Conservation (phyloP, 37 sponge, comb jelly and placozoan genomes). For the Chondrilla cf. caribensis region DNA sequence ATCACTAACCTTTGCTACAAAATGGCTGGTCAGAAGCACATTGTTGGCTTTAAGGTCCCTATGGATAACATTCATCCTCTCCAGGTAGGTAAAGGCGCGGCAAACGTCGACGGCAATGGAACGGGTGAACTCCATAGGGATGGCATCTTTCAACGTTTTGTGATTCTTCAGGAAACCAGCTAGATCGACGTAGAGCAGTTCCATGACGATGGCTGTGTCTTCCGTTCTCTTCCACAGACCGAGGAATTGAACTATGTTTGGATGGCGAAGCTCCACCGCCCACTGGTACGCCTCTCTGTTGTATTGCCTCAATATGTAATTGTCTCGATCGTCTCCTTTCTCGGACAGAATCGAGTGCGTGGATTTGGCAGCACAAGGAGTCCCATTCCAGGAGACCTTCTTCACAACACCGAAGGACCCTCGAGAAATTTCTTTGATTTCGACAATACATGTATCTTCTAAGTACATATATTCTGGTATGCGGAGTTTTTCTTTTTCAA, state of each 20-base stretch:
- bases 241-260: neutral
- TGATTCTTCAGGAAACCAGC: neutral
- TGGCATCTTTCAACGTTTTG: neutral
- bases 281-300: neutral
- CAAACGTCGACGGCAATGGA: neutral
- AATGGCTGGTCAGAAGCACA: neutral
- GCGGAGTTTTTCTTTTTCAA: too few relatives aligned
- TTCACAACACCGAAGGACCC: too few relatives aligned
- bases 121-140: neutral
- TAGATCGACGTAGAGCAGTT: neutral
- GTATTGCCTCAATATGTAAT: too few relatives aligned
- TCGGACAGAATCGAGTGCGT: too few relatives aligned
- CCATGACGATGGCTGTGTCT: neutral
- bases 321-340: too few relatives aligned
- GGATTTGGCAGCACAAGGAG: too few relatives aligned
- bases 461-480: too few relatives aligned
- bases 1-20: slow-evolving; percentile 18
- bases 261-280: neutral
- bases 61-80: neutral
- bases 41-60: neutral
- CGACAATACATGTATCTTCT: too few relatives aligned
- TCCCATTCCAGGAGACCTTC: too few relatives aligned
- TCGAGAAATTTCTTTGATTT: too few relatives aligned
- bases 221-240: slow-evolving; percentile 1
- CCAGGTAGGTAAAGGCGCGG: neutral